These are phyloP conservation scores for Hydropotes inermis DNA, from an alignment of 2,113 vertebrate genomes.

Conservation along the genomic window DNA sequence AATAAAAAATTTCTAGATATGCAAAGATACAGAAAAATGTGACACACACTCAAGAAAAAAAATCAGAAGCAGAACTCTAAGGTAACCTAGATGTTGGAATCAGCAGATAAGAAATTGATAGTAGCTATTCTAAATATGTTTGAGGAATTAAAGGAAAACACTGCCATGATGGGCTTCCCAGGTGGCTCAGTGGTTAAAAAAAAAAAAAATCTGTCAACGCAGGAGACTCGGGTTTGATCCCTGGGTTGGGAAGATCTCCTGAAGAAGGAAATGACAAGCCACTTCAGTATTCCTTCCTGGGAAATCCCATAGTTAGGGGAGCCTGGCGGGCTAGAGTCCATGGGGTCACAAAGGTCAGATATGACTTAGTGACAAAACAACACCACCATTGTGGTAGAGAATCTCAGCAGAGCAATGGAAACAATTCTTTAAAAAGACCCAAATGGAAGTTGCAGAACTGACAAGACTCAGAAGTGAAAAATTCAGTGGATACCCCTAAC, in stretches of 20 bases:
- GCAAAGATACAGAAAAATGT: background rate
- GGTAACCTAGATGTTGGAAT: background rate
- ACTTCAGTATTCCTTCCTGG: background rate
- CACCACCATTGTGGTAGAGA: background rate
- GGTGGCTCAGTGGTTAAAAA: background rate
- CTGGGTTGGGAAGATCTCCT: background rate
- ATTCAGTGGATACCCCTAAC: background rate
- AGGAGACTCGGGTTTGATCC: background rate
- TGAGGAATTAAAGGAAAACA: slow-evolving; percentile 13
- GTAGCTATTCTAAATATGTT: background rate
- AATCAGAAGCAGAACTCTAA: background rate
- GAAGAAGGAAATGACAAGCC: background rate
- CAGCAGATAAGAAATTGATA: background rate
- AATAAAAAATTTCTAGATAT: background rate
- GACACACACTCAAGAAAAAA: background rate
- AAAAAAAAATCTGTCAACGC: background rate
- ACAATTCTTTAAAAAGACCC: background rate
- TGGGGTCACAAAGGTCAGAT: background rate
- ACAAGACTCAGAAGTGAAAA: background rate
- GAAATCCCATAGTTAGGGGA: background rate
- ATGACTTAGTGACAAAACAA: background rate
- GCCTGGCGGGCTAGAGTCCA: background rate
- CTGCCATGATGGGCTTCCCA: background rate
- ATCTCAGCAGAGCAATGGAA: background rate
- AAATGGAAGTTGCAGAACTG: background rate